These are phyloP conservation scores for Egretta garzetta DNA, from an alignment of 2,113 vertebrate genomes.

Conservation along the genomic window DNA sequence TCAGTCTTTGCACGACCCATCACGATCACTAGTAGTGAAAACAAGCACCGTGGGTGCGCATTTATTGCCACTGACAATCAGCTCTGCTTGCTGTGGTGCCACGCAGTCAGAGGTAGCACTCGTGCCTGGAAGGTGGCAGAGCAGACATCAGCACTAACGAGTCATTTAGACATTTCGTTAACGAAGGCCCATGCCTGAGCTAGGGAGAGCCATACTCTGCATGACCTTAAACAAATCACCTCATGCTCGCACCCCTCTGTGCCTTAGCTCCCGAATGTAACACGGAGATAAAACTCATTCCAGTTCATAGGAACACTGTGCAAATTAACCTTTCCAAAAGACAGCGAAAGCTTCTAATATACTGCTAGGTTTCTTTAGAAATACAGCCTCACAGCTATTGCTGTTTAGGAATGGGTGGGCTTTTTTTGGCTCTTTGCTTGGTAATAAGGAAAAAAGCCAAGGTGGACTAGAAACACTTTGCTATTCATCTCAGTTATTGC, in stretches of 20 bases:
- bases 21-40: neutral
- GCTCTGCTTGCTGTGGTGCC: neutral
- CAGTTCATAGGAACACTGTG: neutral
- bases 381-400: neutral
- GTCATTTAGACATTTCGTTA: neutral
- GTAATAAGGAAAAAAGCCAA: neutral
- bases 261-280: neutral
- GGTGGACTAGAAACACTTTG: neutral
- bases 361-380: neutral
- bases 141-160: neutral
- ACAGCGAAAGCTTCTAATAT: neutral
- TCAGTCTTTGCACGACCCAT: neutral
- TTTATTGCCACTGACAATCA: neutral
- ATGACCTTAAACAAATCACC: neutral
- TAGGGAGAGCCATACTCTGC: neutral
- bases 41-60: neutral
- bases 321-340: neutral
- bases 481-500: neutral
- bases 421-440: neutral
- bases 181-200: neutral
- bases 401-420: neutral
- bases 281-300: neutral
- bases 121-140: neutral
- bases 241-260: neutral
- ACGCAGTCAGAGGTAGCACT: neutral